A percentile compares a stretch with the other conserved stretches of the same genome.
Conservation (phyloP, 2,113 vertebrate species). For the Anser cygnoides region DNA sequence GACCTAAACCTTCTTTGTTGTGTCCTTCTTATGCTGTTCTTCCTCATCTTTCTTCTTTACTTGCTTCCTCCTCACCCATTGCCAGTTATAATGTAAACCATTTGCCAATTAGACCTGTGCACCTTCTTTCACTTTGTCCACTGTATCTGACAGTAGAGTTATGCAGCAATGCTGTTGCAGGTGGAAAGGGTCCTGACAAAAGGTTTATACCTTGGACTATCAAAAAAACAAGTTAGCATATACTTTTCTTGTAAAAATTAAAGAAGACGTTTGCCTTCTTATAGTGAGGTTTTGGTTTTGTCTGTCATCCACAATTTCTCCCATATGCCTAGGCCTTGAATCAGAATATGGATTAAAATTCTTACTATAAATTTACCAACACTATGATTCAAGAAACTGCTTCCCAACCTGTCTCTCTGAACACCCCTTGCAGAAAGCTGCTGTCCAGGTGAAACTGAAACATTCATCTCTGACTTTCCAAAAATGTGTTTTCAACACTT, state of each 20-base stretch:
- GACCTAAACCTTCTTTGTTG: slow-evolving; percentile 50
- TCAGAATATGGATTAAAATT: not conserved
- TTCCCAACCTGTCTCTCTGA: not conserved
- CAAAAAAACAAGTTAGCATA: not conserved
- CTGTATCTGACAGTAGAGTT: not conserved
- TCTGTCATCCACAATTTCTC: not conserved
- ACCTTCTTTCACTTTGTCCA: not conserved
- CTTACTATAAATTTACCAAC: not conserved
- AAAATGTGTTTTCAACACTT: not conserved
- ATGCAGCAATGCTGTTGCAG: not conserved
- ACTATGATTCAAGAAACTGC: not conserved
- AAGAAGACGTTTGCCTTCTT: not conserved
- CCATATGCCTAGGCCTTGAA: not conserved
- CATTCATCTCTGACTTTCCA: not conserved
- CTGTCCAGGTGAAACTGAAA: not conserved
- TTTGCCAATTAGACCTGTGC: not conserved
- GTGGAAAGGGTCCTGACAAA: not conserved
- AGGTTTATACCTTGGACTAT: not conserved
- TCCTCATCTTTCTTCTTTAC: slow-evolving; percentile 1
- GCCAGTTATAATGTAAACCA: not conserved
- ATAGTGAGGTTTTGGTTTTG: rapidly evolving
- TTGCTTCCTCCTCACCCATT: not conserved
- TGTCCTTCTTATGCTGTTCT: slow-evolving; percentile 44
- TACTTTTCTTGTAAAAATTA: not conserved
- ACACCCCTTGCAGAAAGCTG: not conserved